Evolutionary conservation across 2,797 vertebrate genomes (phyloP), one percentile per base, ranked within the genome.

Genomic region (Sphaeramia orbicularis): DNA sequence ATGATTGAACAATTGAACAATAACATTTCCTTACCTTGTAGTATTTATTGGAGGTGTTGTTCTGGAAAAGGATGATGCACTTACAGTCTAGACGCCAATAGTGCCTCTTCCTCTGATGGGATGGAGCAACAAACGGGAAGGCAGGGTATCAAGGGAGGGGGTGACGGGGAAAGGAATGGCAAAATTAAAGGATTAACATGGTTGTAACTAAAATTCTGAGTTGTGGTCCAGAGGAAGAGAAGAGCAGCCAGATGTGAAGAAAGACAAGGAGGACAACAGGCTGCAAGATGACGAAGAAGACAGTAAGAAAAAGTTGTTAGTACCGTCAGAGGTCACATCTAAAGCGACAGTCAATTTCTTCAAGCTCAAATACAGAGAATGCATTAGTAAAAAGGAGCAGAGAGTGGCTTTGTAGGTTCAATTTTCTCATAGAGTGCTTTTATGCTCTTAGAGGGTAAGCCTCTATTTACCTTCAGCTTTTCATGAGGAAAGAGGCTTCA

Each of bases 61-160:
- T 97, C 88, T 98, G 96, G 91, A 97, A 97, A 21, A 98, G 95
- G 38, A 95, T 96, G 86, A 97, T 92, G 83, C 96, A 98, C 85
- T 98, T 98, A 80, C 95, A 96, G 89, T 98, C 96, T 80, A 97
- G 90, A 30, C 96, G 94, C 96, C 96, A 98, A 70, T 96, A 98
- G 86, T 97, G 96, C 78, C 95, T 92, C 80, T 97, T 97, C 87
- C 96, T 95, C 96, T 98, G 93, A 68, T 61, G 72, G 50, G 55
- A 64, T 69, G 18, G 65, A 64, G 54, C 6, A 76, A 61, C 11
- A 24, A 45, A 35, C 65, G 21, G 41, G 40, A 38, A 59, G 51
- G 37, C 8, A 52, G 50, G 52, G 44, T 7, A 61, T 67, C 50
- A 56, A 76, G 63, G 76, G 47, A 42, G 18, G 14, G 1, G 6